phyloP scores from a whole-genome alignment of 2,113 vertebrate genomes.

The Pelvicachromis taeniatus region DNA sequence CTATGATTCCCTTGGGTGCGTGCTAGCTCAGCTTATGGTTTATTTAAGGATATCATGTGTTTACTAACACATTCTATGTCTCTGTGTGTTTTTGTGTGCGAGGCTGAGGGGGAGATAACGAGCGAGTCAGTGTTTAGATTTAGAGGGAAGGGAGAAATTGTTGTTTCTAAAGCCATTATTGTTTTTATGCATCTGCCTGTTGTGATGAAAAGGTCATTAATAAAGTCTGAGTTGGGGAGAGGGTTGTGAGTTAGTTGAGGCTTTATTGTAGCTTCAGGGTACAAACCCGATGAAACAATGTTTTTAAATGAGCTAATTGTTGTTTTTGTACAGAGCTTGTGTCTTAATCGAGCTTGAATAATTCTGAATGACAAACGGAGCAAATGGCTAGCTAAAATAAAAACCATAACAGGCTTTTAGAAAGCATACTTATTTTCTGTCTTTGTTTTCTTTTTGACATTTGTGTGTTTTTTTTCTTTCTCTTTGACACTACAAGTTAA shows the following conservation, averaged over 20 bases:
- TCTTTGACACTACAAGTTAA: neutral
- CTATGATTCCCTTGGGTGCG: constrained; percentile 28
- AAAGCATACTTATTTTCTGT: neutral
- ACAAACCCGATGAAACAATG: constrained; percentile 42
- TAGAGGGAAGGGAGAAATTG: neutral
- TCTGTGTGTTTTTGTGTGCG: neutral
- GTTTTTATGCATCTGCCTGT: constrained; percentile 13
- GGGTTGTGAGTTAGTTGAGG: neutral
- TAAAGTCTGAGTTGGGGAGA: constrained; percentile 31
- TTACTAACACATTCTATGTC: constrained; percentile 16
- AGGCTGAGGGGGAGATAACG: neutral
- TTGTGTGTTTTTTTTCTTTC: neutral
- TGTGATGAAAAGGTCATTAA: constrained; percentile 49
- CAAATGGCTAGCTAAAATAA: neutral
- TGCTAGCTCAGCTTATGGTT: constrained; percentile 34
- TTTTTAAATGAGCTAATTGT: constrained; percentile 58
- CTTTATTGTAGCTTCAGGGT: constrained; percentile 53
- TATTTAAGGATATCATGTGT: constrained; percentile 40
- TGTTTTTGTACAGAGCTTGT: constrained; percentile 7
- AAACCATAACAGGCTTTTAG: neutral
- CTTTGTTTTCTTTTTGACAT: neutral
- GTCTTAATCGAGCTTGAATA: constrained; percentile 6
- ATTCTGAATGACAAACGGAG: neutral
- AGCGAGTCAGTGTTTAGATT: neutral
- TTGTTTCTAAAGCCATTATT: constrained; percentile 13